These are phyloP conservation scores for Agonopterix arenella DNA, from an alignment of 2,888 invertebrate genomes.

Conservation along the genomic window DNA sequence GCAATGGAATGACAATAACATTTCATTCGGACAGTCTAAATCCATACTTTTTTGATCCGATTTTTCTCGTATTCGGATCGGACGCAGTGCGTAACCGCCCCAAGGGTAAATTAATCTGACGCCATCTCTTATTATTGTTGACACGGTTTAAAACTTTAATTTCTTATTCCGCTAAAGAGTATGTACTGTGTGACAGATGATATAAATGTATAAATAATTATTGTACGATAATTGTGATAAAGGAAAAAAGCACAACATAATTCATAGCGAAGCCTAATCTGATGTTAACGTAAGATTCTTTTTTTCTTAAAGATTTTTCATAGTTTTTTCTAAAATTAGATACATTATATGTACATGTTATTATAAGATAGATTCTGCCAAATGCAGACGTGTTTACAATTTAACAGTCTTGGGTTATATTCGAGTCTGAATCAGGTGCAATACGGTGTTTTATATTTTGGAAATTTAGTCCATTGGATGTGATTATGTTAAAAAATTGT, in stretches of 20 bases:
- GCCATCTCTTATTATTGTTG: conserved; percentile 22
- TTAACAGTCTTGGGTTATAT: conserved; percentile 37
- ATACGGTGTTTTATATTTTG: conserved; percentile 42
- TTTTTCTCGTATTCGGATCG: too few species aligned
- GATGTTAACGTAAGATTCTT: conserved; percentile 57
- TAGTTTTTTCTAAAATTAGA: conserved; percentile 53
- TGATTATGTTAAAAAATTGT: conserved; percentile 3
- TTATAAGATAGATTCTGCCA: conserved; percentile 41
- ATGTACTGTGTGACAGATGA: conserved; percentile 61
- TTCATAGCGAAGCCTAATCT: conserved; percentile 68
- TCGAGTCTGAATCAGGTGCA: conserved; percentile 54
- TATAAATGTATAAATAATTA: conserved; percentile 53
- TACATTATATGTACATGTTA: conserved; percentile 45
- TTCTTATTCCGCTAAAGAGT: conserved; percentile 40
- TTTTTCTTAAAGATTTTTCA: conserved; percentile 46
- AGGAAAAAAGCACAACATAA: conserved; percentile 70
- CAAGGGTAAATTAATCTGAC: too few species aligned
- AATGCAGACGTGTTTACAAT: conserved; percentile 37
- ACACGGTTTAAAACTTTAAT: conserved; percentile 41
- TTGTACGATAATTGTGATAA: conserved; percentile 69
- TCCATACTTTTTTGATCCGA: too few species aligned
- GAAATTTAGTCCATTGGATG: conserved; percentile 17
- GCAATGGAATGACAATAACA: too few species aligned
- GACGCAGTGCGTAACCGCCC: too few species aligned
- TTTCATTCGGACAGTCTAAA: too few species aligned